phyloP scores from a whole-genome alignment of 2,797 vertebrate species.

The Poeciliopsis infans region DNA sequence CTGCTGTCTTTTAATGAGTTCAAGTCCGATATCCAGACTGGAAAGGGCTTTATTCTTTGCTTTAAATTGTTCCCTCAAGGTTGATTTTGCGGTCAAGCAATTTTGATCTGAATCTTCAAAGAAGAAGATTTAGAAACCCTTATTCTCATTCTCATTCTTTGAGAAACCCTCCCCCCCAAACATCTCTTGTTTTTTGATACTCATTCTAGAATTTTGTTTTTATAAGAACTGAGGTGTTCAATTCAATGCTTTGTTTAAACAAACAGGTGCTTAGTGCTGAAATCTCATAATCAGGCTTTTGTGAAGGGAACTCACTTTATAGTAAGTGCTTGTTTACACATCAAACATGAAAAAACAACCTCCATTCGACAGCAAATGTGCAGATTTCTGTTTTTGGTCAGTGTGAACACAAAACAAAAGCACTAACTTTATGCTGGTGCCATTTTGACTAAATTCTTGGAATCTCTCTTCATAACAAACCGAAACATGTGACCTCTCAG shows the following conservation, averaged over 20 bases:
- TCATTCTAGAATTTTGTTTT: background rate
- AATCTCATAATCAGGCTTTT: background rate
- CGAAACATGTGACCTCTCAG: background rate
- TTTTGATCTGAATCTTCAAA: background rate
- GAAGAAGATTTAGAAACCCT: background rate
- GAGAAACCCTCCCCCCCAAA: background rate
- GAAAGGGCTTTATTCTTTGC: background rate
- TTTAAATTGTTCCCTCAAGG: background rate
- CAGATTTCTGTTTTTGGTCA: background rate
- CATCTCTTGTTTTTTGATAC: background rate
- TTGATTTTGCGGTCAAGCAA: background rate
- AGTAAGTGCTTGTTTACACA: background rate
- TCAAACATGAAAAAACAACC: background rate
- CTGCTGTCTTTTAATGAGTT: constrained; percentile 14
- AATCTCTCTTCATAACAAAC: background rate
- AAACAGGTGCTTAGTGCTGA: background rate
- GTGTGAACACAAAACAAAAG: background rate
- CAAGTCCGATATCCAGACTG: background rate
- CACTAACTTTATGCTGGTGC: background rate
- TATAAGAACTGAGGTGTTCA: background rate
- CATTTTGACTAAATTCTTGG: background rate
- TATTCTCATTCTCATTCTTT: background rate
- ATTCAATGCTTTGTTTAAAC: background rate
- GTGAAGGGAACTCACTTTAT: background rate
- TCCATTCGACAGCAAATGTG: background rate